A percentile compares a stretch with the other conserved stretches of the same genome.
Evolutionary conservation across 1,140 invertebrate species (phyloP).

Genomic region (Ylistrum balloti): DNA sequence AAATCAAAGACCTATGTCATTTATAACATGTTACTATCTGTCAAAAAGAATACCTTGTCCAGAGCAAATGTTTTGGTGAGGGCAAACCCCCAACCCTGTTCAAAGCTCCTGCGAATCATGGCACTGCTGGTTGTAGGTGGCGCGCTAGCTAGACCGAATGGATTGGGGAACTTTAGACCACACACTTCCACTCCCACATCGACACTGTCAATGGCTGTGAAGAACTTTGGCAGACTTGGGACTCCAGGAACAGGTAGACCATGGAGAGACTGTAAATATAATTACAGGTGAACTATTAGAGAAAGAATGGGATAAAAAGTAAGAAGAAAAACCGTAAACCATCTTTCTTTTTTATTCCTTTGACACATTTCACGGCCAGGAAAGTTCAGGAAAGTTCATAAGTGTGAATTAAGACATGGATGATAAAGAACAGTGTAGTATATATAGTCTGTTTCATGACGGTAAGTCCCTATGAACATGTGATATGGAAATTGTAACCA

Average conservation of each 20-base stretch:
- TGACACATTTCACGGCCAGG: no score
- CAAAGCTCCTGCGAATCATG: constrained; percentile 97
- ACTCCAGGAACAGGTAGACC: constrained; percentile 86
- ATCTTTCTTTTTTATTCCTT: no score
- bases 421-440: no score
- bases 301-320: no score
- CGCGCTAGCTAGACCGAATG: constrained; percentile 98
- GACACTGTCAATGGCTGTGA: constrained; percentile 95
- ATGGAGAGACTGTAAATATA: constrained; percentile 84
- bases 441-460: no score
- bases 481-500: no score
- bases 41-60: constrained; percentile 89
- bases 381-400: no score
- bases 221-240: constrained; percentile 94
- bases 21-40: background rate
- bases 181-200: constrained; percentile 96
- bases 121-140: constrained; percentile 96
- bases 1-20: no score
- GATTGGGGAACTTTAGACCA: constrained; percentile 96
- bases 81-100: constrained; percentile 98
- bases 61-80: constrained; percentile 98
- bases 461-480: no score
- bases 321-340: no score
- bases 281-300: no score
- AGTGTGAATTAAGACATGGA: no score